phyloP scores from a whole-genome alignment of 2,797 vertebrate species.

The Ceyx erithaca region DNA sequence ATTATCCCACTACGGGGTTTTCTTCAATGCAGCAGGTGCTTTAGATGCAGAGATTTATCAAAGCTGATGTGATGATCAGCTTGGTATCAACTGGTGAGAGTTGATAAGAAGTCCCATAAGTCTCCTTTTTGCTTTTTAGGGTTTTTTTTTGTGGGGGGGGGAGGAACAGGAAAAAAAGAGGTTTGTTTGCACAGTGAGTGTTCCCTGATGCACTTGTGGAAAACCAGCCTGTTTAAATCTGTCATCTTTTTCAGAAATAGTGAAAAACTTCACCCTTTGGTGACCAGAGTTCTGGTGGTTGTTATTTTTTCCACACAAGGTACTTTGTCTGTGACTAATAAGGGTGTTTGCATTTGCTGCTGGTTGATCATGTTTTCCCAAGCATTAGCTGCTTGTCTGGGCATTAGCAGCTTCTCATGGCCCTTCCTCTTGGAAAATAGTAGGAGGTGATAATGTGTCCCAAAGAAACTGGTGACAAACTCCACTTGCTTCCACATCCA shows the following conservation, averaged over 20 bases:
- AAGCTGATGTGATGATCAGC: not conserved
- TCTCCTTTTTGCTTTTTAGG: not conserved
- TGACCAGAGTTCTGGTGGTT: not conserved
- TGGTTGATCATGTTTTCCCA: not conserved
- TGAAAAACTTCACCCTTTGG: not conserved
- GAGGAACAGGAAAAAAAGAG: not conserved
- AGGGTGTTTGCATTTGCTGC: not conserved
- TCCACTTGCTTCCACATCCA: rapidly evolving
- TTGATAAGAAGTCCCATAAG: not conserved
- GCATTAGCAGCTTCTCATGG: not conserved
- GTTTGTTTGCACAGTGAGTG: not conserved
- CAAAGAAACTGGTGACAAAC: not conserved
- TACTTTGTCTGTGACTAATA: not conserved
- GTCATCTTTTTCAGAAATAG: not conserved
- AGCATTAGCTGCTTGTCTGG: not conserved
- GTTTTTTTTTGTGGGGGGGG: rapidly evolving
- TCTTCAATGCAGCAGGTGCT: not conserved
- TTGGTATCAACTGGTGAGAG: not conserved
- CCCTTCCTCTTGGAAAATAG: not conserved
- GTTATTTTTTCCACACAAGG: not conserved
- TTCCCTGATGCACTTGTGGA: not conserved
- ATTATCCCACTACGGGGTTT: not conserved
- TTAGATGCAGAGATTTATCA: not conserved
- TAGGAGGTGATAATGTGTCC: not conserved
- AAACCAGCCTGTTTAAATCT: not conserved